phyloP scores from a whole-genome alignment of 1,140 invertebrate genomes.

The Cataglyphis hispanica region DNA sequence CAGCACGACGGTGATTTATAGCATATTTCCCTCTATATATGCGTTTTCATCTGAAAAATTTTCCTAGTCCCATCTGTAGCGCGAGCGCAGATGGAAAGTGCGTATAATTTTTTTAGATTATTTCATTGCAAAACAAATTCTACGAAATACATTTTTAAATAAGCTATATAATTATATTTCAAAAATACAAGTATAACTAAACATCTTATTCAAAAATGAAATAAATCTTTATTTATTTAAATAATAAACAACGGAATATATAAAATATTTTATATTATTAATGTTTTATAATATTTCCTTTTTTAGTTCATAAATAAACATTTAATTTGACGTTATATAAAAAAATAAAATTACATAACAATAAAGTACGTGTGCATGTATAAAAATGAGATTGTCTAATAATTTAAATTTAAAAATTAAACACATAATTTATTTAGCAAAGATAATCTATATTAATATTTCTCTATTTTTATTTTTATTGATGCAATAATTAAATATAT shows the following conservation, averaged over 20 bases:
- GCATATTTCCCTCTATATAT: neutral
- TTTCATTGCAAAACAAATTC: neutral
- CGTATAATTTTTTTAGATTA: conserved; percentile 34
- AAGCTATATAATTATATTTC: neutral
- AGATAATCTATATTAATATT: conserved; percentile 24
- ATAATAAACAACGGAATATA: neutral
- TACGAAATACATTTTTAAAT: neutral
- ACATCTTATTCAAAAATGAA: neutral
- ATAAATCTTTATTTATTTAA: neutral
- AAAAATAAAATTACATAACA: neutral
- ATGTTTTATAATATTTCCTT: neutral
- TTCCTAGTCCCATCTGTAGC: neutral
- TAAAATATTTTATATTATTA: neutral
- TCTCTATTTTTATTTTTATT: neutral
- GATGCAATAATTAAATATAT: neutral
- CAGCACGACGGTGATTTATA: neutral
- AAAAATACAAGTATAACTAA: neutral
- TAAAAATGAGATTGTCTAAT: neutral
- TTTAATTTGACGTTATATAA: neutral
- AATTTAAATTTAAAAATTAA: conserved; percentile 10
- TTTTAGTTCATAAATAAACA: neutral
- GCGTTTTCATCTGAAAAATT: conserved; percentile 30
- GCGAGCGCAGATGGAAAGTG: neutral
- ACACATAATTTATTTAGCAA: neutral
- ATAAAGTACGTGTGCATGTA: neutral